Percentiles rank a stretch among this genome's conserved stretches.
phyloP scores from a whole-genome alignment of 2,113 vertebrate species.

The Halcyon senegalensis region DNA sequence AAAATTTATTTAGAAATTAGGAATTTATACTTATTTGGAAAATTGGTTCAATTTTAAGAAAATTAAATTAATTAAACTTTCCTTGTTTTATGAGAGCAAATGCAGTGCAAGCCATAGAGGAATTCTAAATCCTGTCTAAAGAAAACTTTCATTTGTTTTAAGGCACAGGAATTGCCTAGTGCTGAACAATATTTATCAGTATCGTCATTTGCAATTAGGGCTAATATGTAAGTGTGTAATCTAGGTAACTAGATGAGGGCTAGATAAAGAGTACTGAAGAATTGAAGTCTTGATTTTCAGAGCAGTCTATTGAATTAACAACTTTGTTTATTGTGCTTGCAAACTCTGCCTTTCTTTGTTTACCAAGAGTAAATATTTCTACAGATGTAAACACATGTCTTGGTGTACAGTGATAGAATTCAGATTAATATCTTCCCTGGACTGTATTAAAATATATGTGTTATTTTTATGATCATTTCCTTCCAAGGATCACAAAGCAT shows the following conservation, averaged over 20 bases:
- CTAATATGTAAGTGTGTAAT: not conserved
- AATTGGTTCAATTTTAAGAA: not conserved
- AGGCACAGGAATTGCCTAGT: not conserved
- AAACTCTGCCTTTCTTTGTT: not conserved
- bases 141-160: not conserved
- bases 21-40: not conserved
- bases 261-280: not conserved
- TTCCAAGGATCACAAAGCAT: not conserved
- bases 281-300: not conserved
- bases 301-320: not conserved
- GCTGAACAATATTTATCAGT: not conserved
- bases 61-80: not conserved
- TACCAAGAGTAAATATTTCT: constrained; percentile 23
- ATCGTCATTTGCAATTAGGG: not conserved
- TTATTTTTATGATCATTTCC: not conserved
- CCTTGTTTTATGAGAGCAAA: not conserved
- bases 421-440: not conserved
- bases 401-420: not conserved
- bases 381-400: not conserved
- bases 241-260: not conserved
- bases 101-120: not conserved
- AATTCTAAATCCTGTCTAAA: not conserved
- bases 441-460: not conserved
- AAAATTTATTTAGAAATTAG: not conserved
- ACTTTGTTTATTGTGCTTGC: constrained; percentile 4